phyloP scores from a whole-genome alignment of 2,888 invertebrate species.

The Hirudinaria manillensis region DNA sequence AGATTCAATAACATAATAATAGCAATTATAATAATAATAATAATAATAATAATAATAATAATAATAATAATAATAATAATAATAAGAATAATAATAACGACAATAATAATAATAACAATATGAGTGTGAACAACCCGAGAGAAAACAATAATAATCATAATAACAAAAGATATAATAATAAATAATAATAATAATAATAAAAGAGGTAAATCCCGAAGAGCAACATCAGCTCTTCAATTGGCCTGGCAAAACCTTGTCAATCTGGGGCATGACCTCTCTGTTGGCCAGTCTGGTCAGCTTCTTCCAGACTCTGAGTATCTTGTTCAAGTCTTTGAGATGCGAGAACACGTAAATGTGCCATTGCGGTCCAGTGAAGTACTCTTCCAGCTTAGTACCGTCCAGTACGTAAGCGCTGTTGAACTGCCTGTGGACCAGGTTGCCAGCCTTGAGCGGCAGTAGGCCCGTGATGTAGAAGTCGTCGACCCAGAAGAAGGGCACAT shows the following conservation, averaged over 20 bases:
- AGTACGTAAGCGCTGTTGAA: conserved; percentile 50
- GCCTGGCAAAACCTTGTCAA: conserved; percentile 37
- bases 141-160: conserved; percentile 13
- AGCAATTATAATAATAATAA: conserved; percentile 17
- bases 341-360: conserved; percentile 46
- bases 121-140: background rate
- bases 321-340: conserved; percentile 47
- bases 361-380: conserved; percentile 46
- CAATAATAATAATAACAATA: conserved; percentile 12
- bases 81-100: conserved; percentile 6
- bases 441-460: conserved; percentile 35
- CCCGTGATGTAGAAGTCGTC: conserved; percentile 77
- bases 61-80: conserved; percentile 20
- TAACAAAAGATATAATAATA: conserved; percentile 10
- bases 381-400: conserved; percentile 45
- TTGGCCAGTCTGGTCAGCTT: conserved; percentile 38
- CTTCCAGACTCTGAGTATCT: conserved; percentile 47
- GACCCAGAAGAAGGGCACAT: conserved; percentile 66
- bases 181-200: too few species aligned
- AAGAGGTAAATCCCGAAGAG: too few species aligned
- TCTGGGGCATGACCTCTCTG: conserved; percentile 31
- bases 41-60: conserved; percentile 4
- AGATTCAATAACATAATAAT: background rate
- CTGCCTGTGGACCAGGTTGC: conserved; percentile 44
- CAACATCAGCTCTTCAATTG: conserved; percentile 23